These are phyloP conservation scores for Epirrita christyi DNA, from an alignment of 2,888 invertebrate genomes.

Conservation along the genomic window DNA sequence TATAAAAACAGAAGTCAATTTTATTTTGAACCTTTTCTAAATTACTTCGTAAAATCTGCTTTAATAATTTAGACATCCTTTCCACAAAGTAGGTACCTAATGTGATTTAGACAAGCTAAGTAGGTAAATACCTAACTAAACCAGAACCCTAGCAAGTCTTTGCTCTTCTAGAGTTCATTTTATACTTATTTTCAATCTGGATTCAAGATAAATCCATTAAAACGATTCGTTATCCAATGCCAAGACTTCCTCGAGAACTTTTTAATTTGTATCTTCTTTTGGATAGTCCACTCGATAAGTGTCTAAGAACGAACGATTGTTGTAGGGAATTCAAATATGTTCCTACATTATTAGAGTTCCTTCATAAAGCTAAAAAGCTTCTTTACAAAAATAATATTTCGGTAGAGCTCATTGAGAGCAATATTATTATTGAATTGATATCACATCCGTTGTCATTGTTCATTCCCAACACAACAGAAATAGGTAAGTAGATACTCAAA, in stretches of 20 bases:
- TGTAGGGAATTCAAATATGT: too few species aligned
- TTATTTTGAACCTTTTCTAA: too few species aligned
- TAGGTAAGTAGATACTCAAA: conserved; percentile 13
- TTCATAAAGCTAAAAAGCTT: not conserved
- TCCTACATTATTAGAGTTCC: too few species aligned
- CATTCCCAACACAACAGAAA: conserved; percentile 16
- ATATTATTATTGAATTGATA: conserved; percentile 2
- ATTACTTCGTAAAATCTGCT: too few species aligned
- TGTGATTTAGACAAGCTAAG: too few species aligned
- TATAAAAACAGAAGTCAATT: too few species aligned
- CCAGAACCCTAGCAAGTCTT: too few species aligned
- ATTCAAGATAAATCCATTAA: not conserved
- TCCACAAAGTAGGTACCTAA: too few species aligned
- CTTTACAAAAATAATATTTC: too few species aligned
- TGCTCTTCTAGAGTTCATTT: not conserved
- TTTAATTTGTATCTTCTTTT: conserved; percentile 28
- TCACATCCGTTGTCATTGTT: conserved; percentile 16
- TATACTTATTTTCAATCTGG: not conserved
- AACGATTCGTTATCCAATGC: conserved; percentile 25
- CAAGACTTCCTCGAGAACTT: conserved; percentile 16
- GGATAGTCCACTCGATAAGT: conserved; percentile 24
- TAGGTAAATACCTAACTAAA: too few species aligned
- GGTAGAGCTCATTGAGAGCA: not conserved
- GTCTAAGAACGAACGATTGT: too few species aligned
- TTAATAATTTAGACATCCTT: too few species aligned